Evolutionary conservation across 2,888 invertebrate genomes (phyloP).

Genomic region (Protodeltote pygarga): DNA sequence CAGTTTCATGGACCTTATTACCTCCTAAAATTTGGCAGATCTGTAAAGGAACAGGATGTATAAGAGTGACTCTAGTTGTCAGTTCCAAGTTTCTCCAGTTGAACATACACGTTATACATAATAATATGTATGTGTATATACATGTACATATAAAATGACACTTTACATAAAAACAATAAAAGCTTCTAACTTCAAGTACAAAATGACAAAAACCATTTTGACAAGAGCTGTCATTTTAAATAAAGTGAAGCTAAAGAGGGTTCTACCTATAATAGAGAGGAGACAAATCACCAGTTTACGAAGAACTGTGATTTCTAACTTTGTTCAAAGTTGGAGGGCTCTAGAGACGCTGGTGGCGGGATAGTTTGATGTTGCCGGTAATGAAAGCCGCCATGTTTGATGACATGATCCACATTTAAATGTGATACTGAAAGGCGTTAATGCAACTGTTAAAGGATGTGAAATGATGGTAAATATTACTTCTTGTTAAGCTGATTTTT

Average conservation of each 20-base stretch:
- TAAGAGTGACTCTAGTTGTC: no score
- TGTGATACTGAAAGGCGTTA: slow-evolving; percentile 43
- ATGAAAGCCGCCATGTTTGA: slow-evolving; percentile 39
- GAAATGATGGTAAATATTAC: slow-evolving; percentile 28
- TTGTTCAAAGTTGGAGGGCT: neutral
- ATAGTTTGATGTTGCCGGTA: slow-evolving; percentile 41
- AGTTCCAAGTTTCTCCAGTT: no score
- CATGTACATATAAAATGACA: slow-evolving; percentile 5
- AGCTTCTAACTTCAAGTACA: slow-evolving; percentile 33
- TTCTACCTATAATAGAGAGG: slow-evolving; percentile 14
- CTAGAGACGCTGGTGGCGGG: slow-evolving; percentile 5
- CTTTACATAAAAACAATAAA: slow-evolving; percentile 36
- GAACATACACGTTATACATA: no score
- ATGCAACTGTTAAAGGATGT: slow-evolving; percentile 25
- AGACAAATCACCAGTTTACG: slow-evolving; percentile 2
- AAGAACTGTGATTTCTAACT: slow-evolving; percentile 14
- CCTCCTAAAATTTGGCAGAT: no score
- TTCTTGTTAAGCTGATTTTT: slow-evolving; percentile 7
- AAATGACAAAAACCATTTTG: slow-evolving; percentile 31
- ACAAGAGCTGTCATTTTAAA: slow-evolving; percentile 10
- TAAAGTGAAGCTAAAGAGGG: neutral
- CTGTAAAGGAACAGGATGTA: no score
- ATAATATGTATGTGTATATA: neutral
- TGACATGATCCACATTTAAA: slow-evolving; percentile 63
- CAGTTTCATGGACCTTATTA: no score